Conservation (phyloP, 2,797 vertebrate genomes). For the Myotis daubentonii region DNA sequence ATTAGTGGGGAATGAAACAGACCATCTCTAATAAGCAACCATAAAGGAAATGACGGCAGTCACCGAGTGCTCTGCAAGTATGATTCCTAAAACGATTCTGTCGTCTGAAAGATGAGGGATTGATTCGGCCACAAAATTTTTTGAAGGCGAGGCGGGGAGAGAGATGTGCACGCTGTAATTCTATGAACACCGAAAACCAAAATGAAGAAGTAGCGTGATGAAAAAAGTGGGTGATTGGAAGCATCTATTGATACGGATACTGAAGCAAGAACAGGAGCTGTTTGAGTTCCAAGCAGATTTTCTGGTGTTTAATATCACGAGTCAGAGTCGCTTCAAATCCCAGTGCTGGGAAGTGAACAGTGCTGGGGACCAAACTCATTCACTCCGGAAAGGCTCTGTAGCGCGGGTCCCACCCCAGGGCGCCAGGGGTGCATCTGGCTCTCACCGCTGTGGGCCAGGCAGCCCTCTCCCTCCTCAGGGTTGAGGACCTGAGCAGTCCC, state of each 20-base stretch:
- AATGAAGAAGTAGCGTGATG: background rate
- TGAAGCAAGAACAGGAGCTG: background rate
- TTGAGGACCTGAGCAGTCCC: background rate
- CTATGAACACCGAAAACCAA: background rate
- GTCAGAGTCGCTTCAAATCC: background rate
- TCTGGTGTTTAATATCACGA: slow-evolving; percentile 11
- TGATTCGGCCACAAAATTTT: background rate
- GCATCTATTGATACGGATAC: background rate
- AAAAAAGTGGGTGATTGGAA: background rate
- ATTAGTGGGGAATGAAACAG: slow-evolving; percentile 38
- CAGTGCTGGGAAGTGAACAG: background rate
- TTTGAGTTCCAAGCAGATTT: background rate
- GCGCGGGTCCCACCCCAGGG: background rate
- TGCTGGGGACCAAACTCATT: background rate
- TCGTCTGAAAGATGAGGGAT: background rate
- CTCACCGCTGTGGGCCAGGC: accelerated
- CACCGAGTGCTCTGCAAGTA: background rate
- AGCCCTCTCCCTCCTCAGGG: background rate
- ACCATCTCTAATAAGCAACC: slow-evolving; percentile 3
- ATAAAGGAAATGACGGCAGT: background rate
- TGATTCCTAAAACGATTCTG: background rate
- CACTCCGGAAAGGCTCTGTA: background rate
- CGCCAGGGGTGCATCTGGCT: background rate
- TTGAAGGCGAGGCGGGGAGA: background rate
- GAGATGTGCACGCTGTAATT: background rate